Percentiles rank a stretch among this genome's conserved stretches.
phyloP scores from a whole-genome alignment of 2,797 vertebrate genomes.

The Poliocrania exsul region DNA sequence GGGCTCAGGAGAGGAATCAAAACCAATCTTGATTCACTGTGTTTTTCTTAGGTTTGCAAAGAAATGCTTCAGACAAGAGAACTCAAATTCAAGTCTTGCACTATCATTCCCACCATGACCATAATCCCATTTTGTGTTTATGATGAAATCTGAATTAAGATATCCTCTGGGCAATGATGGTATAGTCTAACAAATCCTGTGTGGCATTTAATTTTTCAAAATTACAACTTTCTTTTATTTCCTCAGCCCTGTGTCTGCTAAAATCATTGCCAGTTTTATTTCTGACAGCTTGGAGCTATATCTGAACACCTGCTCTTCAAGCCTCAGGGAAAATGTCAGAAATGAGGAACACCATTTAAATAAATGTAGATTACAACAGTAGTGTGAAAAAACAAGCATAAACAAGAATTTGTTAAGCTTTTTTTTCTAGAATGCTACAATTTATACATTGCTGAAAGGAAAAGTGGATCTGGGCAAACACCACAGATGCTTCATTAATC shows the following conservation, averaged over 20 bases:
- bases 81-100: background rate
- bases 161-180: background rate
- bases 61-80: background rate
- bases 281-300: constrained; percentile 16
- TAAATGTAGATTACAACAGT: background rate
- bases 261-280: constrained; percentile 3
- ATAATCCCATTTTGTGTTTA: background rate
- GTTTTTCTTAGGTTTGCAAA: background rate
- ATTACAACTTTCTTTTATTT: background rate
- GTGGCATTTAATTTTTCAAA: background rate
- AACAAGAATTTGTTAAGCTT: constrained; percentile 1
- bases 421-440: background rate
- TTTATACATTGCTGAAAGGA: background rate
- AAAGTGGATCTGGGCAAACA: background rate
- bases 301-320: constrained; percentile 41
- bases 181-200: background rate
- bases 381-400: background rate
- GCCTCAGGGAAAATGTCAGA: background rate
- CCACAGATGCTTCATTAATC: constrained; percentile 21
- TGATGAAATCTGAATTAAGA: background rate
- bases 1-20: background rate
- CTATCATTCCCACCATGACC: background rate
- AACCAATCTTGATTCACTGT: background rate
- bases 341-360: constrained; percentile 16
- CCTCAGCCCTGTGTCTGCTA: background rate